Percentiles rank a stretch among this genome's conserved stretches.
Conservation (phyloP, 1,140 invertebrate genomes). For the Calliphora vicina region DNA sequence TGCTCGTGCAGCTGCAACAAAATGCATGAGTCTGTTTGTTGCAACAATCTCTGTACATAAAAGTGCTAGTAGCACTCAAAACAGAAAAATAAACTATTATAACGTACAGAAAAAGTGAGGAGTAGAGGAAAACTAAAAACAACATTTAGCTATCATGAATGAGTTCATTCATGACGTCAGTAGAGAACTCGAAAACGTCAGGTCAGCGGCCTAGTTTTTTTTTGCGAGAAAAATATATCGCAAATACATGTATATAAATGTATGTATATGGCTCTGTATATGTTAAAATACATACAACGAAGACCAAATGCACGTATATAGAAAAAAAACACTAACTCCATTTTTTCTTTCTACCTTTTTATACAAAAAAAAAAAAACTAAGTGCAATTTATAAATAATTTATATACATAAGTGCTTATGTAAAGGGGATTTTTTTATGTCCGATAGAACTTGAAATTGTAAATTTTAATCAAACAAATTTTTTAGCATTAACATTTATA, state of each 20-base stretch:
- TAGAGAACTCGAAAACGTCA: constrained; percentile 29
- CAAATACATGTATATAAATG: not conserved
- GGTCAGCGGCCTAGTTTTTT: constrained; percentile 43
- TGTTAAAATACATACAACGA: not conserved
- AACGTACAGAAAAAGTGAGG: not conserved
- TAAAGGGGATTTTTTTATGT: no score
- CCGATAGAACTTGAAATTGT: no score
- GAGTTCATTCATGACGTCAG: constrained; percentile 41
- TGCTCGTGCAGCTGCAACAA: no score
- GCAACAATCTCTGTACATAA: not conserved
- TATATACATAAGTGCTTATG: no score
- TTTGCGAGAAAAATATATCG: not conserved
- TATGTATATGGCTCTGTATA: no score
- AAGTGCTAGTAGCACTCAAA: no score
- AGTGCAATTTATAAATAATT: not conserved
- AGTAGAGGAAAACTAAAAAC: not conserved
- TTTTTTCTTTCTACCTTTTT: not conserved
- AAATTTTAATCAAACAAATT: no score
- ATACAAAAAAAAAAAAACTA: not conserved
- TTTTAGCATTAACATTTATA: no score
- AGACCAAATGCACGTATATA: not conserved
- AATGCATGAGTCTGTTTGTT: not conserved
- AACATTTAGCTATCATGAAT: constrained; percentile 20
- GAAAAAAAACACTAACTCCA: not conserved
- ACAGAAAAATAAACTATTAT: not conserved